These are phyloP conservation scores for Lamproptera curius DNA, from an alignment of 2,888 invertebrate species.

Conservation along the genomic window DNA sequence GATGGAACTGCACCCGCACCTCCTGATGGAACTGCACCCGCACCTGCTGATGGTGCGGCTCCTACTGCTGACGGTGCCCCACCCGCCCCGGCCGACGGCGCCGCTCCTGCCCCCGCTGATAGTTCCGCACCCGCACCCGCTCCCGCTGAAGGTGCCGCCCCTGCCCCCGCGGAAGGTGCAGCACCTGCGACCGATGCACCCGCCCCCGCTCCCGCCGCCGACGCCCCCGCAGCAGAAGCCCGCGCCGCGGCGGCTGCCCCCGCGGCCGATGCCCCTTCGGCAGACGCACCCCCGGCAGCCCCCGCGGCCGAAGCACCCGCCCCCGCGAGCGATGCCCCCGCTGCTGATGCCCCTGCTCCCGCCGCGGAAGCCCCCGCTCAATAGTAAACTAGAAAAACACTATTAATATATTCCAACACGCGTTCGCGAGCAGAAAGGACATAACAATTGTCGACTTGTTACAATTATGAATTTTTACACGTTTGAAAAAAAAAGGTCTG, in stretches of 20 bases:
- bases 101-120: not conserved
- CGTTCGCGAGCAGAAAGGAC: no score
- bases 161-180: not conserved
- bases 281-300: no score
- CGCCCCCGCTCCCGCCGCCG: not conserved
- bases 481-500: constrained; percentile 12
- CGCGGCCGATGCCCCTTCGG: no score
- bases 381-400: no score
- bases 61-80: not conserved
- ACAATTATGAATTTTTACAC: constrained; percentile 29
- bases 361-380: no score
- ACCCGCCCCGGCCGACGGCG: not conserved
- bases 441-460: no score
- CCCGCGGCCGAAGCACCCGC: no score
- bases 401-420: no score
- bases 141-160: not conserved
- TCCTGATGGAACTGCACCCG: not conserved
- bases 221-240: no score
- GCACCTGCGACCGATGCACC: not conserved
- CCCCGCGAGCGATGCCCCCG: no score
- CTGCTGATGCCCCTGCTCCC: no score
- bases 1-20: constrained; percentile 1
- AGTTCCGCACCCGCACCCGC: not conserved
- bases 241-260: no score
- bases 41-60: not conserved